Conservation (phyloP, 2,888 invertebrate genomes). For the Xanthia togata region DNA sequence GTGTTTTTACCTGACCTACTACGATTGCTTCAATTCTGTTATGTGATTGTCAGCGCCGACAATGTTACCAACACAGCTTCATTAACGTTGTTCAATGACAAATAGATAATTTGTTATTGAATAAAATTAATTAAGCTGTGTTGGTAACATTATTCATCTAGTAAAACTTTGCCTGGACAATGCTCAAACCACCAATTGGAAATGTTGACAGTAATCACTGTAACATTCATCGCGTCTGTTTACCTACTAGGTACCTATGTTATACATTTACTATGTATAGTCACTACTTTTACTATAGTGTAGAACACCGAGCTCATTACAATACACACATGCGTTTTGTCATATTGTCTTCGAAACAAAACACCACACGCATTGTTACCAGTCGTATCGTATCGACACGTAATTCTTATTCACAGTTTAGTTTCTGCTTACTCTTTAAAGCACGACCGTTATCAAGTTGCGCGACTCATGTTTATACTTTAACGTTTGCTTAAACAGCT, state of each 20-base stretch:
- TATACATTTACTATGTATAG: not conserved
- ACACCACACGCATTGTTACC: conserved; percentile 37
- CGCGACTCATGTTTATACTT: conserved; percentile 65
- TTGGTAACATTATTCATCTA: not conserved
- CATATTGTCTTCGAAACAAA: conserved; percentile 29
- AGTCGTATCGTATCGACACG: not conserved
- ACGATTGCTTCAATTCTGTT: not conserved
- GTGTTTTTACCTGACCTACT: too few relatives aligned
- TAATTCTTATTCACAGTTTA: conserved; percentile 41
- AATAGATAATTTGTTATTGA: too few relatives aligned
- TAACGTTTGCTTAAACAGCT: conserved; percentile 68
- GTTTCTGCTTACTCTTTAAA: conserved; percentile 31
- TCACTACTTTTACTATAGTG: not conserved
- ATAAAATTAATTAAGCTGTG: too few relatives aligned
- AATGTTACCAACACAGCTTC: too few relatives aligned
- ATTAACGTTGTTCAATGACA: not conserved
- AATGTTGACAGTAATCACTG: too few relatives aligned
- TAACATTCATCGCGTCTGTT: not conserved
- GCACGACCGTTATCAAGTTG: conserved; percentile 66
- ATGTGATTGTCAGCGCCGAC: too few relatives aligned
- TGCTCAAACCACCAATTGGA: not conserved
- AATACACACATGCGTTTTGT: not conserved
- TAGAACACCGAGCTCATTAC: not conserved
- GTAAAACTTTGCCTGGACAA: not conserved
- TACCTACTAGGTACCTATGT: not conserved